phyloP scores from a whole-genome alignment of 2,113 vertebrate species.

The Channa maculata region DNA sequence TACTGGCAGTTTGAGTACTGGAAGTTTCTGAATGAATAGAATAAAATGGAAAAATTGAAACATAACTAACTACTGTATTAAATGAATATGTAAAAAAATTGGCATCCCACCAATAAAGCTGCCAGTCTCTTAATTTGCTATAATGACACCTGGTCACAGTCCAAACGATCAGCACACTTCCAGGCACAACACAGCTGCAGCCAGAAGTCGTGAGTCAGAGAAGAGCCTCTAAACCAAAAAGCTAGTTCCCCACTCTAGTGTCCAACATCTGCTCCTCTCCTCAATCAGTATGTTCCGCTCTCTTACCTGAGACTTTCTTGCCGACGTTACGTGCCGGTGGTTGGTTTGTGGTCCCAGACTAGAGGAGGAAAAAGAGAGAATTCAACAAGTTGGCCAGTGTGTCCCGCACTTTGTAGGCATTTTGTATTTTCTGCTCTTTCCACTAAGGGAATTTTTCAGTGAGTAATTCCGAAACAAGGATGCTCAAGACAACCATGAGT shows the following conservation, averaged over 20 bases:
- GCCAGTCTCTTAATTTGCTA: no score
- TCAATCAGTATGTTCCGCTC: constrained; percentile 4
- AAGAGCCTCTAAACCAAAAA: not conserved
- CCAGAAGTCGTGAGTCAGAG: constrained; percentile 24
- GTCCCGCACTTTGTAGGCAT: constrained; percentile 14
- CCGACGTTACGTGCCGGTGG: constrained; percentile 64
- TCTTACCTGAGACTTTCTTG: constrained; percentile 73
- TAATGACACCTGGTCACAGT: not conserved
- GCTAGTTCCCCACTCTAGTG: no score
- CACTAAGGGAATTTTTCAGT: constrained; percentile 61
- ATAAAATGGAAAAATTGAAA: no score
- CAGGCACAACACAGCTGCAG: constrained; percentile 38
- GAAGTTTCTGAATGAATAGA: no score
- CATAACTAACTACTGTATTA: no score
- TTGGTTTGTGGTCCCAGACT: constrained; percentile 65
- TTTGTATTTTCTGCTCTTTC: constrained; percentile 53
- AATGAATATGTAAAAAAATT: no score
- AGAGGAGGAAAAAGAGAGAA: constrained; percentile 41
- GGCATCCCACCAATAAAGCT: no score
- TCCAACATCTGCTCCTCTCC: not conserved
- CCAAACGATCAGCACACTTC: constrained; percentile 16
- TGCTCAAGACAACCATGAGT: constrained; percentile 56
- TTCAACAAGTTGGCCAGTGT: constrained; percentile 37
- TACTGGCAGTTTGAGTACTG: no score
- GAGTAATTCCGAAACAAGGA: constrained; percentile 59